A percentile compares a stretch with the other conserved stretches of the same genome.
Conservation (phyloP, 37 sponge, comb jelly and placozoan species). For the Hormiphora californensis region DNA sequence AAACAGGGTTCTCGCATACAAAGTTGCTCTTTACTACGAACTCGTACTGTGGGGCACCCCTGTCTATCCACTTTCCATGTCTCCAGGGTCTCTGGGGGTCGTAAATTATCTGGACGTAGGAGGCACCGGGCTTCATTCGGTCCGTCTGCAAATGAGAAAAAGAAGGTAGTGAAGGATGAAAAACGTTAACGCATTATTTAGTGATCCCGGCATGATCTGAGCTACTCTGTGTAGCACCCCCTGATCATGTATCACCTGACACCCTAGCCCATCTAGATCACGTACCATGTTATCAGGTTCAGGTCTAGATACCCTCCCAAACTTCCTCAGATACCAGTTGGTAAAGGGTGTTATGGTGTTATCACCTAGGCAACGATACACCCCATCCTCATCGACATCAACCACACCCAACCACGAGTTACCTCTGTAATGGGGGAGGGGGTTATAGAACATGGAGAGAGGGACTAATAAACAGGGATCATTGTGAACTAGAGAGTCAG, state of each 20-base stretch:
- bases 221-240: too few relatives aligned
- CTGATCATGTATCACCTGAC: too few relatives aligned
- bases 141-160: too few relatives aligned
- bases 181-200: too few relatives aligned
- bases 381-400: not conserved
- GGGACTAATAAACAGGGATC: too few relatives aligned
- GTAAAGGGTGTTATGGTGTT: not conserved
- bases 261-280: too few relatives aligned
- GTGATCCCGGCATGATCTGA: too few relatives aligned
- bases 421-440: too few relatives aligned
- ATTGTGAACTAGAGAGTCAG: too few relatives aligned
- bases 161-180: too few relatives aligned
- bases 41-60: conserved; percentile 10
- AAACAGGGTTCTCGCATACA: not conserved
- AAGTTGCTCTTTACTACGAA: not conserved
- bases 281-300: conserved; percentile 18
- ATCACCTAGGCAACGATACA: not conserved
- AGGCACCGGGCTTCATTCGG: not conserved
- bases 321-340: not conserved
- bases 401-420: conserved; percentile 6
- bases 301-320: not conserved
- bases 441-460: too few relatives aligned
- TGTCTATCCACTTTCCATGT: not conserved
- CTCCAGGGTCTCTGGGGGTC: not conserved
- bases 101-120: not conserved